A percentile compares a stretch with the other conserved stretches of the same genome.
Conservation (phyloP, 2,113 vertebrate species). For the Xyliphius kryptos region DNA sequence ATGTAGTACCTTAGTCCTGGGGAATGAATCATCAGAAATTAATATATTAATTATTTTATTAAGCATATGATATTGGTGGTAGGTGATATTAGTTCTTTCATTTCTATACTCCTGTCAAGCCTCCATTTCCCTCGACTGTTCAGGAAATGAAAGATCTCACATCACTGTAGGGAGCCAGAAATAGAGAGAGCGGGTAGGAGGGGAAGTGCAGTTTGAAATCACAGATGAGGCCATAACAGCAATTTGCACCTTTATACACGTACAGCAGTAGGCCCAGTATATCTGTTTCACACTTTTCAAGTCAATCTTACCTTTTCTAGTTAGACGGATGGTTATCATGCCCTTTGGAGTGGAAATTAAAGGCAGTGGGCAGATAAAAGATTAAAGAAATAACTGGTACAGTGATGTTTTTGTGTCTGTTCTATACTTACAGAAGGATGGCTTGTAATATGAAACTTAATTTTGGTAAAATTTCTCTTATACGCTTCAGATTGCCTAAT, state of each 20-base stretch:
- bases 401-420: too few species aligned
- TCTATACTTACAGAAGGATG: too few species aligned
- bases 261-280: neutral
- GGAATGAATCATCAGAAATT: neutral
- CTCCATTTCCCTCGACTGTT: conserved; percentile 6
- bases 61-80: conserved; percentile 1
- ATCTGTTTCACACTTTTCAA: neutral
- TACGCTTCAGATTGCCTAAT: too few species aligned
- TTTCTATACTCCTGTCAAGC: conserved; percentile 8
- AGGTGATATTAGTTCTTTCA: conserved; percentile 3
- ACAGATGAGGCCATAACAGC: conserved; percentile 14
- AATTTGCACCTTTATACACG: conserved; percentile 2
- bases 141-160: conserved; percentile 15
- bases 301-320: neutral
- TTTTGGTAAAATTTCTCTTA: too few species aligned
- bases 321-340: too few species aligned
- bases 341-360: too few species aligned
- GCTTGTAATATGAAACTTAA: too few species aligned
- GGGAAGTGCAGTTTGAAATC: neutral
- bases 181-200: neutral
- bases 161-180: neutral
- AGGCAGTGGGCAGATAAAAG: too few species aligned
- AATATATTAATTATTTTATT: neutral
- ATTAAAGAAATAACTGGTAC: too few species aligned
- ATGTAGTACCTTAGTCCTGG: too few species aligned